phyloP scores from a whole-genome alignment of 2,888 invertebrate genomes.

The Atherix ibis region DNA sequence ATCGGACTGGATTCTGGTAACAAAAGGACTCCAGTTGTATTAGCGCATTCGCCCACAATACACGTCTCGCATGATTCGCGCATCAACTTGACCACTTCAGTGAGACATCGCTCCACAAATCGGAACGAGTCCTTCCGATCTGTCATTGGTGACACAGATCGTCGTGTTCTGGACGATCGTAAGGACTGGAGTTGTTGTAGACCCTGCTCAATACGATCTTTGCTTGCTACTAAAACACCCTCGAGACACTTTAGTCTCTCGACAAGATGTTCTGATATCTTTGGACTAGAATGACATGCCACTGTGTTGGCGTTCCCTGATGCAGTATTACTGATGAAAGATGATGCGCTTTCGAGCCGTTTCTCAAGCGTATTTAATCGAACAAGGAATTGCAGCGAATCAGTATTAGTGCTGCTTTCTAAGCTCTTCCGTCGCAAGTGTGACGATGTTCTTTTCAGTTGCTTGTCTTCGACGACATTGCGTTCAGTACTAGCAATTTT shows the following conservation, averaged over 20 bases:
- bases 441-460: slow-evolving; percentile 25
- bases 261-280: slow-evolving; percentile 39
- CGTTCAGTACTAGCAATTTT: slow-evolving; percentile 3
- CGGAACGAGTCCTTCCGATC: slow-evolving; percentile 46
- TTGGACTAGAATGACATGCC: slow-evolving; percentile 20
- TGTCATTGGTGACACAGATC: slow-evolving; percentile 47
- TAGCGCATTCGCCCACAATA: slow-evolving; percentile 31
- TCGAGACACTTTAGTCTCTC: slow-evolving; percentile 45
- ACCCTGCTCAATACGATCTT: slow-evolving; percentile 52
- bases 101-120: slow-evolving; percentile 46
- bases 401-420: slow-evolving; percentile 61
- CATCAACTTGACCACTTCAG: slow-evolving; percentile 45
- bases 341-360: slow-evolving; percentile 47
- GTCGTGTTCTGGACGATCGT: slow-evolving; percentile 43
- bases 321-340: slow-evolving; percentile 15
- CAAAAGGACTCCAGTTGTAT: slow-evolving; percentile 29
- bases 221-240: slow-evolving; percentile 44
- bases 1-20: slow-evolving; percentile 37
- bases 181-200: slow-evolving; percentile 44
- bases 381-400: slow-evolving; percentile 66
- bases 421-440: slow-evolving; percentile 53
- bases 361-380: slow-evolving; percentile 61
- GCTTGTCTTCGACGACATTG: slow-evolving; percentile 28
- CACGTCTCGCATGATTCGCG: slow-evolving; percentile 43
- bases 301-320: slow-evolving; percentile 16